Base-by-base conservation (phyloP, 1,140 invertebrate genomes). In the Belonocnema kinseyi region DNA sequence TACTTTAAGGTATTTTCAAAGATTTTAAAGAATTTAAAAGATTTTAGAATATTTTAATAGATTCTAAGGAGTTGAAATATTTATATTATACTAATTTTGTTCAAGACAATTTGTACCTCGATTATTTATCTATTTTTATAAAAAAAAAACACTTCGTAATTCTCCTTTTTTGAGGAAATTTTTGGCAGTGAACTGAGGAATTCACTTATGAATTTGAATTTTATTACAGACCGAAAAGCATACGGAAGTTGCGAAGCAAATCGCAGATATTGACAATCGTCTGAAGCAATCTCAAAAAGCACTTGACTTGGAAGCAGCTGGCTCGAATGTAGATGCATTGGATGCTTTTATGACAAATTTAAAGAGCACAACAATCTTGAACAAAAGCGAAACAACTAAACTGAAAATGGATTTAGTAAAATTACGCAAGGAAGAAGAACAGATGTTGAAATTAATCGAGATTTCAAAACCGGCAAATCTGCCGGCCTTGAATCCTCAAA, bases 341-440 rank as follows among this genome's bases (percentile, higher is more conserved):
- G 96, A 97, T 83, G 93, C 92, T 16, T 97, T 93, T 86, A 97
- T 97, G 96, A 93, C 92, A 50, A 93, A 91, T 53, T 90, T 97
- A 40, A 66, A 66, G 50, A 92, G 88, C 78, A 83, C 90, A 40
- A 86, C 84, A 13, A 78, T 84, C 74, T 83, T 90, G 2, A 92
- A 91, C 73, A 92, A 93, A 86, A 86, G 86, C 52, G 90, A 92
- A 11, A 78, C 87, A 21, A 82, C 84, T n/a, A 90, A 88, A 77
- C 83, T 88, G 74, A 90, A 89, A 80, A 56, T 87, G 75, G 93
- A 94, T 73, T 92, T 97, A 50, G 92, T 94, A 51, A 94, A 94
- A 76, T 87, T 97, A 2, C 94, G 94, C 83, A 90, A 92, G 50
- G 96, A 98, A 84, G 93, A 96, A 76, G 89, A 90, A 6, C 94